Percentiles rank a stretch among this genome's conserved stretches.
Conservation (phyloP, 2,113 vertebrate species). For the Chaenogobius annularis region DNA sequence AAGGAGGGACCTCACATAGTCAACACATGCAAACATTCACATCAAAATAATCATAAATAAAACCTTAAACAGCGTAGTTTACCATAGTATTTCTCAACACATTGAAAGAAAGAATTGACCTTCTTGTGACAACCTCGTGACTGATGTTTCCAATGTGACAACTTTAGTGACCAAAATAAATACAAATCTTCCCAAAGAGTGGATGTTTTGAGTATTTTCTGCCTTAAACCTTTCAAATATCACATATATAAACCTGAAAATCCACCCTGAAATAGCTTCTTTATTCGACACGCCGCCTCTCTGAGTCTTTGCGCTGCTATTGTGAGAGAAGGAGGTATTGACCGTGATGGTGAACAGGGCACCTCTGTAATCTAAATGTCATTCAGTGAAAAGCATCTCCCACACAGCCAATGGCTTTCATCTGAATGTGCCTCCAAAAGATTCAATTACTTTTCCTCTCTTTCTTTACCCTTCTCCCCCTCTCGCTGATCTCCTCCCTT, state of each 20-base stretch:
- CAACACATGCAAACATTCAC: too few species aligned
- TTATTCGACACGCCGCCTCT: slow-evolving; percentile 50
- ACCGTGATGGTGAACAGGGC: slow-evolving; percentile 71
- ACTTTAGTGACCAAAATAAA: slow-evolving; percentile 4
- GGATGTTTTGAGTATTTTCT: slow-evolving; percentile 31
- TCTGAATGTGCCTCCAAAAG: slow-evolving; percentile 74
- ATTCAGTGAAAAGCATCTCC: slow-evolving; percentile 77
- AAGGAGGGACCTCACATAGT: background rate
- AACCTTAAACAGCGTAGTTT: too few species aligned
- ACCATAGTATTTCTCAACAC: too few species aligned
- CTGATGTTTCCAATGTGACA: slow-evolving; percentile 9
- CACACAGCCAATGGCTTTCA: slow-evolving; percentile 73
- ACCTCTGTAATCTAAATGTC: slow-evolving; percentile 79
- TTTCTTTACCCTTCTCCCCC: slow-evolving; percentile 55
- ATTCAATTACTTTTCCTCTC: slow-evolving; percentile 77
- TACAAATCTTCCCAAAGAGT: slow-evolving; percentile 6
- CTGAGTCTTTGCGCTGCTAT: slow-evolving; percentile 63
- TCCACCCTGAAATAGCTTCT: slow-evolving; percentile 46
- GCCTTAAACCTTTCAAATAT: slow-evolving; percentile 37
- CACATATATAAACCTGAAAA: slow-evolving; percentile 37
- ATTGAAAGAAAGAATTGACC: too few species aligned
- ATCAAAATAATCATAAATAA: too few species aligned
- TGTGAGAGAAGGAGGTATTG: slow-evolving; percentile 74
- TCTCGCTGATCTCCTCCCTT: slow-evolving; percentile 62
- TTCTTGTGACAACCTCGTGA: background rate